Base-by-base conservation (phyloP, 2,888 invertebrate genomes). In the Zygothrica quintamaculata region DNA sequence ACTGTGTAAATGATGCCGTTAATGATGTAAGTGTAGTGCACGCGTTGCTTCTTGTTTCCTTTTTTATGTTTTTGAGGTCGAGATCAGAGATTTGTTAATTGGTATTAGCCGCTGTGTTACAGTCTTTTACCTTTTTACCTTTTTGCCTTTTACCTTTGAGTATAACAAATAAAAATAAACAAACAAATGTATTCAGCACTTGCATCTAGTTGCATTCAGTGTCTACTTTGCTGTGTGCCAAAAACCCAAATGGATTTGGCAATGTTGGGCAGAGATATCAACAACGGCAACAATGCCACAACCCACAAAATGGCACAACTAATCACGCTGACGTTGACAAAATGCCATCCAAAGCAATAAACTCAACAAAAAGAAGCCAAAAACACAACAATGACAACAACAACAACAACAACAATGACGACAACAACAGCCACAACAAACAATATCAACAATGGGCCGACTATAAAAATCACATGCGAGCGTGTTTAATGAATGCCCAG, bases 311-410 rank as follows among this genome's bases (percentile, higher is more conserved):
- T 71, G 73, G 66, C 60, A 62, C 65, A 77, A 70, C 74, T 81
- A 78, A 82, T 84, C 78, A 81, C 65, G 82, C 78, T 82, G 81
- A 82, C 78, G 79, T 65, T 68, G 72, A 61, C 81, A 74, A 51
- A 84, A 84, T 74, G 61, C 62, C 61, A 72, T 68, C 48, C 59
- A 74, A 69, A 64, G 52, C 57, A 44, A 59, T 57, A 42, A 61
- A 40, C 43, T 55, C 59, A 52, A 40, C 31, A 57, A 57, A 59
- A 22, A 18, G 18, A 50, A 36, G 16, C 29, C 15, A 55, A 48
- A 29, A 34, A 43, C 13, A 12, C 42, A 53, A 40, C 15, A 42
- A 26, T 5, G 33, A n/a, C 29, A 39, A 46, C 34, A 42, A 33
- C 44, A 51, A 75, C 61, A 25, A 60, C 42, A 66, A 56, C 55